These are phyloP conservation scores for Himalopsyche tibetana DNA, from an alignment of 2,888 invertebrate species.

Conservation along the genomic window DNA sequence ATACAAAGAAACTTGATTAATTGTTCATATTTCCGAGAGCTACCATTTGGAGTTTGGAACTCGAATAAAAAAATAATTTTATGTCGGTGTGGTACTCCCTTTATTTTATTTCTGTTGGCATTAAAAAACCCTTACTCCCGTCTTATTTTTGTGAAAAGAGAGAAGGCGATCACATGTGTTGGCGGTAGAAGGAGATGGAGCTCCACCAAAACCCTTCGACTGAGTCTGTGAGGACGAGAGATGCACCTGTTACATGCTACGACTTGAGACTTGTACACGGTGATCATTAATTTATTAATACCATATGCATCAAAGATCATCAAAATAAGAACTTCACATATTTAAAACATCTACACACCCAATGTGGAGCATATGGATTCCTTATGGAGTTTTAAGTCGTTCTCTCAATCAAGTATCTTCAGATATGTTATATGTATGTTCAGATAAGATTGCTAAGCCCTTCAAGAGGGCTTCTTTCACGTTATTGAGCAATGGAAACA, in stretches of 20 bases:
- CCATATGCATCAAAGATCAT: too few relatives aligned
- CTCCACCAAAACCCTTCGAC: slow-evolving; percentile 45
- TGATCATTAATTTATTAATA: slow-evolving; percentile 51
- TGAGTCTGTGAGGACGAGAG: slow-evolving; percentile 56
- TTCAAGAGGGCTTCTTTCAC: too few relatives aligned
- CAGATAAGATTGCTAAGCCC: too few relatives aligned
- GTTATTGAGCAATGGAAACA: too few relatives aligned
- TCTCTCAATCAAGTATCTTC: too few relatives aligned
- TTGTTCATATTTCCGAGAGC: slow-evolving; percentile 45
- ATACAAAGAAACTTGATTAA: neutral
- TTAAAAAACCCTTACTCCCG: slow-evolving; percentile 54
- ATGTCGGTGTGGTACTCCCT: slow-evolving; percentile 53
- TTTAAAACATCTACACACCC: too few relatives aligned
- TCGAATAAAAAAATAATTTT: slow-evolving; percentile 59
- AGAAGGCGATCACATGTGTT: slow-evolving; percentile 27
- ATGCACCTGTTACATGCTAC: slow-evolving; percentile 63
- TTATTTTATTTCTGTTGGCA: slow-evolving; percentile 56
- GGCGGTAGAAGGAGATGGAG: slow-evolving; percentile 31
- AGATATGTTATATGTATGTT: too few relatives aligned
- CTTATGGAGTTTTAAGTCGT: too few relatives aligned
- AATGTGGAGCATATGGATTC: too few relatives aligned
- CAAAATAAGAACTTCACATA: too few relatives aligned
- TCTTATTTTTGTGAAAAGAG: slow-evolving; percentile 58
- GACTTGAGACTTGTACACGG: slow-evolving; percentile 56
- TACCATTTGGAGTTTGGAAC: slow-evolving; percentile 49